A percentile compares a stretch with the other conserved stretches of the same genome.
phyloP scores from a whole-genome alignment of 2,797 vertebrate species.

The Eulemur coronatus region DNA sequence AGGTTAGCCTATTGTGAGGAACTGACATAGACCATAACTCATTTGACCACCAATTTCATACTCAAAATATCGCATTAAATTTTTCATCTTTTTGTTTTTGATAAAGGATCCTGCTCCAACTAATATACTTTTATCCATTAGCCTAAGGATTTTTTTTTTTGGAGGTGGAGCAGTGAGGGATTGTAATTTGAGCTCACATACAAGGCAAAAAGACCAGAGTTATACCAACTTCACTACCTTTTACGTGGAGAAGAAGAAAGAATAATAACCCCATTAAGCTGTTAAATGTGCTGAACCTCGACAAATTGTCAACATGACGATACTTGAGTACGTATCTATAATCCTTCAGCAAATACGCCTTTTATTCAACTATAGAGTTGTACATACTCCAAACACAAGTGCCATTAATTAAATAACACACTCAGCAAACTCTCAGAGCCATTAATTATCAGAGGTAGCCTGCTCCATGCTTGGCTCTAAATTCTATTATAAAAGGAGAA shows the following conservation, averaged over 20 bases:
- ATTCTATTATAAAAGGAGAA: slow-evolving; percentile 58
- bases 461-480: slow-evolving; percentile 47
- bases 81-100: not conserved
- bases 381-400: slow-evolving; percentile 77
- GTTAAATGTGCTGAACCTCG: slow-evolving; percentile 6
- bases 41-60: not conserved
- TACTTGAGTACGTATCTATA: slow-evolving; percentile 71
- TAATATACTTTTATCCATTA: not conserved
- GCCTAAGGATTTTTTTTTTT: not conserved
- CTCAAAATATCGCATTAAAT: not conserved
- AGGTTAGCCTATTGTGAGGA: not conserved
- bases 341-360: slow-evolving; percentile 76
- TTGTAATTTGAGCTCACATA: not conserved
- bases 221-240: not conserved
- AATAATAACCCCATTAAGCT: not conserved
- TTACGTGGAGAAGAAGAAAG: not conserved
- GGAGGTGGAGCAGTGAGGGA: rapidly evolving
- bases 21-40: not conserved
- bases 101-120: not conserved
- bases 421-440: slow-evolving; percentile 75
- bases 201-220: not conserved
- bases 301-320: slow-evolving; percentile 9
- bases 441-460: slow-evolving; percentile 81
- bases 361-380: slow-evolving; percentile 73
- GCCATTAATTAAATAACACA: slow-evolving; percentile 83